phyloP scores from a whole-genome alignment of 2,888 invertebrate genomes.

The Syritta pipiens region DNA sequence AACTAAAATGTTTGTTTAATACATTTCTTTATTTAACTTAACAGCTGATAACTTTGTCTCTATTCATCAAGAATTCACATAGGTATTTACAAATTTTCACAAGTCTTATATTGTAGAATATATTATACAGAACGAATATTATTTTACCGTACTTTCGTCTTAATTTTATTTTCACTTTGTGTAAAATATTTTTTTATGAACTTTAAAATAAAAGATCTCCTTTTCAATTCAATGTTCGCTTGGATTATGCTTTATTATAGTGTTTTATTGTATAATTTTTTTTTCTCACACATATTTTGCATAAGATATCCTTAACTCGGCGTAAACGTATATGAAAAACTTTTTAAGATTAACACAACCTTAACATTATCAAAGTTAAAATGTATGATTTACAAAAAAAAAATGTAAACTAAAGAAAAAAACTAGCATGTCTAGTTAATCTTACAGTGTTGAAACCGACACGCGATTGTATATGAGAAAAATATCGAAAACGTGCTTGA shows the following conservation, averaged over 20 bases:
- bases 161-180: conserved; percentile 1
- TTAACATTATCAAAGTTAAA: conserved; percentile 45
- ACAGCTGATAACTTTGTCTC: conserved; percentile 62
- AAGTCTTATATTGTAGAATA: no score
- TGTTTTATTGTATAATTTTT: no score
- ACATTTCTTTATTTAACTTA: conserved; percentile 66
- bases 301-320: no score
- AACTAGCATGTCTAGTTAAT: not conserved
- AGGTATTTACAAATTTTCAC: conserved; percentile 65
- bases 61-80: conserved; percentile 59
- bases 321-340: not conserved
- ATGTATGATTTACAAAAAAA: conserved; percentile 18
- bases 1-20: no score
- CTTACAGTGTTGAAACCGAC: not conserved
- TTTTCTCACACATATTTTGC: no score
- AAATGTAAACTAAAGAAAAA: conserved; percentile 15
- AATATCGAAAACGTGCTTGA: conserved; percentile 12
- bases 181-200: conserved; percentile 3
- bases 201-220: conserved; percentile 6
- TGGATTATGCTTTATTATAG: no score
- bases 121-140: conserved; percentile 38
- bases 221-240: not conserved
- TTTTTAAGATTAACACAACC: conserved; percentile 61
- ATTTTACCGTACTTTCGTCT: conserved; percentile 2
- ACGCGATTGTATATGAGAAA: not conserved